Base-by-base conservation (phyloP, 2,113 vertebrate species). In the Pterocles gutturalis region DNA sequence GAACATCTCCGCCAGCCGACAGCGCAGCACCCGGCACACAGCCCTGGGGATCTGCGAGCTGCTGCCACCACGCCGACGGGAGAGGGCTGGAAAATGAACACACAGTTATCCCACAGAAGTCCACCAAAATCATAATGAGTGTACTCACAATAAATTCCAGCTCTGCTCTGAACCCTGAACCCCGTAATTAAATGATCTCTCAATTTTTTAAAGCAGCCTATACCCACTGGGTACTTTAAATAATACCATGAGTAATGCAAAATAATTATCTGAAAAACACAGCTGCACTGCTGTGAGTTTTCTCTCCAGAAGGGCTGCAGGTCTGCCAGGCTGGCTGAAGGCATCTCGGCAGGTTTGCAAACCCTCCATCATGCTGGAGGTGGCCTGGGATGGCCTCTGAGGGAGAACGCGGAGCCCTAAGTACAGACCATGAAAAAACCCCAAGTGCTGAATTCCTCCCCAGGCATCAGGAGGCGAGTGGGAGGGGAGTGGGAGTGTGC, bases 381-480 rank as follows among this genome's bases (percentile, higher is more conserved):
- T 87, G 88, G 84, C 93, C 83, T 84, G 48, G 49, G 94, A 51
- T 78, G 92, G 94, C n/a, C n/a, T n/a, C n/a, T n/a, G 93, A 91
- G 81, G 90, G 62, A 28, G 70, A 72, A 94, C 53, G 76, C 0
- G 5, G 43, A 86, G 46, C 64, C 2, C 4, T 25, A 8, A 92
- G 71, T 36, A n/a, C 3, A n/a, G 66, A 93, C 15, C 12, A 16
- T 38, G 69, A 57, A 31, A 60, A 38, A 67, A 9, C 11, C 13
- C 0, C 2, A 9, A 73, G 57, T 11, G n/a, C 70, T 62, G 66
- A 3, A 25, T 34, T 55, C 25, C 16, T 38, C 33, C 14, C 5
- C 0, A 33, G 82, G 64, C 28, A 64, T 71, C 96, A 65, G 75
- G 13, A 20, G 82, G 81, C 5, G 3, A 7, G 78, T 78, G 53